Percentiles rank a stretch among this genome's conserved stretches.
Evolutionary conservation across 2,797 vertebrate species (phyloP).

Genomic region (Eremophila alpestris): DNA sequence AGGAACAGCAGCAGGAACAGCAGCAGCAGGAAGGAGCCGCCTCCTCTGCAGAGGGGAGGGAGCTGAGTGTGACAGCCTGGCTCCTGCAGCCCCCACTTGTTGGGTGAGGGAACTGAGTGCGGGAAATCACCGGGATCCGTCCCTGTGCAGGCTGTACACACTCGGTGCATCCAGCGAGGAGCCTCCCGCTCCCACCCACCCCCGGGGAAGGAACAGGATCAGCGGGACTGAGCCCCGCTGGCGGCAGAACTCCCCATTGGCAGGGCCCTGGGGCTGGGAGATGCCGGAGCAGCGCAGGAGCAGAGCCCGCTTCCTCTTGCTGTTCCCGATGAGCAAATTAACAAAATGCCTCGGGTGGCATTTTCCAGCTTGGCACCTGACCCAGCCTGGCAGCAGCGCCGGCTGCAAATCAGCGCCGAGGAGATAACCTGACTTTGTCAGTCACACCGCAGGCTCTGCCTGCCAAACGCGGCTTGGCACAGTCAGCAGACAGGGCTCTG

Average conservation of each 20-base stretch:
- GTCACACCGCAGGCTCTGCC: not conserved
- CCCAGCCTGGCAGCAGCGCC: not conserved
- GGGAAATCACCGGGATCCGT: not conserved
- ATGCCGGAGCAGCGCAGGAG: not conserved
- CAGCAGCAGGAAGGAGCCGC: not conserved
- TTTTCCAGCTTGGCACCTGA: slow-evolving; percentile 26
- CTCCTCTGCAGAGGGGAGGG: not conserved
- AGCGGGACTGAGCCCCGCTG: not conserved
- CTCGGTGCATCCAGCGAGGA: not conserved
- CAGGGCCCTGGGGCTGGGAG: not conserved
- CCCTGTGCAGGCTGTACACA: not conserved
- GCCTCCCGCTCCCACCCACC: not conserved
- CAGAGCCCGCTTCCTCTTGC: slow-evolving; percentile 8
- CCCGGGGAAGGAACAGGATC: not conserved
- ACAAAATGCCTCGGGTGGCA: slow-evolving; percentile 22
- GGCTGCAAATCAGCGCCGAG: not conserved
- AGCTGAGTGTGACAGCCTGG: not conserved
- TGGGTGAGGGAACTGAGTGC: not conserved
- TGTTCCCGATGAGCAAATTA: not conserved
- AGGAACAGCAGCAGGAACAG: not conserved
- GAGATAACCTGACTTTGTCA: slow-evolving; percentile 25
- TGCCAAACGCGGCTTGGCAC: not conserved
- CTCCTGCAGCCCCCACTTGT: not conserved
- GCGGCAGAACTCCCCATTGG: not conserved
- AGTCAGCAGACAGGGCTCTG: not conserved